Conservation (phyloP, 2,797 vertebrate genomes). For the Oophaga sylvatica region DNA sequence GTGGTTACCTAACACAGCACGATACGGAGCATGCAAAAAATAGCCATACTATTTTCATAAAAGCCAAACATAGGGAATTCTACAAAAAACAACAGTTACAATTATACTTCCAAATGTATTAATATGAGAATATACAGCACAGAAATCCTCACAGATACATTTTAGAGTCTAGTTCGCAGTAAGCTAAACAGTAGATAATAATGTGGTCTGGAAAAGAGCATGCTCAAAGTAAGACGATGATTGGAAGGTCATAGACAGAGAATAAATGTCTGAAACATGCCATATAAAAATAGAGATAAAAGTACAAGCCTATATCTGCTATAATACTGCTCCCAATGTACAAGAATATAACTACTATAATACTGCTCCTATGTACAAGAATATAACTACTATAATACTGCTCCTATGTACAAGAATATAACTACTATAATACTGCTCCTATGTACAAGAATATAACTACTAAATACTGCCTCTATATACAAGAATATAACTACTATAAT, state of each 20-base stretch:
- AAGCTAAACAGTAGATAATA: too few species aligned
- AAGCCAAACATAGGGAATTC: too few species aligned
- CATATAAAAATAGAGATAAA: too few species aligned
- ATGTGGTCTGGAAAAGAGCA: too few species aligned
- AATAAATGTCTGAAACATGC: too few species aligned
- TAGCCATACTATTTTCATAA: not conserved
- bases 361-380: slow-evolving; percentile 13
- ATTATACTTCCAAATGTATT: too few species aligned
- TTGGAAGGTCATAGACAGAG: too few species aligned
- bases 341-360: slow-evolving; percentile 16
- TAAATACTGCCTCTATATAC: not conserved
- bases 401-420: slow-evolving; percentile 9
- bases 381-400: slow-evolving; percentile 29
- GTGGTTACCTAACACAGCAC: not conserved
- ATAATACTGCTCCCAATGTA: not conserved
- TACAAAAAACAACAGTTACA: not conserved
- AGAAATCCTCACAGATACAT: too few species aligned
- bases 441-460: slow-evolving; percentile 20
- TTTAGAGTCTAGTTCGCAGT: too few species aligned
- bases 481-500: slow-evolving; percentile 16
- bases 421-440: slow-evolving; percentile 21
- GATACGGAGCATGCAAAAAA: not conserved
- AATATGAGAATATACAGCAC: too few species aligned
- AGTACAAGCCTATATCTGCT: too few species aligned
- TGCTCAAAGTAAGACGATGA: too few species aligned